A percentile compares a stretch with the other conserved stretches of the same genome.
Conservation (phyloP, 2,797 vertebrate species). For the Fundulus diaphanus region DNA sequence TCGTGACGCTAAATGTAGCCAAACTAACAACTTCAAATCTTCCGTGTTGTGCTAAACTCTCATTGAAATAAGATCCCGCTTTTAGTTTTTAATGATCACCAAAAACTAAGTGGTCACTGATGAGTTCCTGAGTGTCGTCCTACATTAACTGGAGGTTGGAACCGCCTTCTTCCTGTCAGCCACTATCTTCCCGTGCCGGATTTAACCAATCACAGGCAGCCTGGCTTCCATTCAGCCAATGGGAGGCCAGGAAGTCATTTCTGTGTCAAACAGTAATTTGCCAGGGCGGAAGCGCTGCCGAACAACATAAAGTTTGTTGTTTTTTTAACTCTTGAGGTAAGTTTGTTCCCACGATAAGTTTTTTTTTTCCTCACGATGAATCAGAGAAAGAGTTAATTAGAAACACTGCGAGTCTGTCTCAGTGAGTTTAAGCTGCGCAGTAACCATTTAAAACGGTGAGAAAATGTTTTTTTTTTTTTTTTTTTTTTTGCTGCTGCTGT, state of each 20-base stretch:
- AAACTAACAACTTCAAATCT: background rate
- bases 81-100: background rate
- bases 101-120: background rate
- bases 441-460: background rate
- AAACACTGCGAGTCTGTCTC: accelerated
- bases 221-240: conserved; percentile 69
- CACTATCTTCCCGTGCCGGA: conserved; percentile 16
- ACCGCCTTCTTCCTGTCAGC: conserved; percentile 64
- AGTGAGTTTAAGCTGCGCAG: background rate
- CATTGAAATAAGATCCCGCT: background rate
- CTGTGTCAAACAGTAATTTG: conserved; percentile 57
- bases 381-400: background rate
- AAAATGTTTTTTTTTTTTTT: conserved; percentile 44
- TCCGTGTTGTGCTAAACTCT: background rate
- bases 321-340: conserved; percentile 73
- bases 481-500: conserved; percentile 39
- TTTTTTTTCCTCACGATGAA: background rate
- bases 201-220: conserved; percentile 63
- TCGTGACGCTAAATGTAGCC: background rate
- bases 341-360: conserved; percentile 40
- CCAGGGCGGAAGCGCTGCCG: conserved; percentile 63
- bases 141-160: conserved; percentile 5
- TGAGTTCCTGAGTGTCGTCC: background rate
- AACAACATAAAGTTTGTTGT: conserved; percentile 63
- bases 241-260: conserved; percentile 12